Evolutionary conservation across 2,113 vertebrate species (phyloP).

Genomic region (Tychaedon coryphoeus): DNA sequence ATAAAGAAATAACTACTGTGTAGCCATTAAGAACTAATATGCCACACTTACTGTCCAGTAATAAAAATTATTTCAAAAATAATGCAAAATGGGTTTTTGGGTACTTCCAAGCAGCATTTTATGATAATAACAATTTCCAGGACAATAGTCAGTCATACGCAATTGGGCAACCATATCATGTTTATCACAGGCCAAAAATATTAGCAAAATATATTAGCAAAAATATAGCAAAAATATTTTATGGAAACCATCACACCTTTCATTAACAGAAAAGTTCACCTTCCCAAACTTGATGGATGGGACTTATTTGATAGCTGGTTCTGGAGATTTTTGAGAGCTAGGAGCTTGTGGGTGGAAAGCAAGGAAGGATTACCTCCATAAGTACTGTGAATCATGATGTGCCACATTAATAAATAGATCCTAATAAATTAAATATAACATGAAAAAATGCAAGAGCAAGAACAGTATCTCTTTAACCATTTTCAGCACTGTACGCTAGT

Average conservation of each 20-base stretch:
- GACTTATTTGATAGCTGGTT: not conserved
- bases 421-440: not conserved
- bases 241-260: not conserved
- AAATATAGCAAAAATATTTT: not conserved
- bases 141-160: not conserved
- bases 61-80: not conserved
- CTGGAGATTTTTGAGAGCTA: not conserved
- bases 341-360: not conserved
- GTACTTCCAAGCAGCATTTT: not conserved
- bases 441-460: not conserved
- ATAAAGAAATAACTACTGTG: not conserved
- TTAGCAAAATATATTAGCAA: no score
- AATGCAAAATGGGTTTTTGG: fast-evolving
- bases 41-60: not conserved
- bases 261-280: not conserved
- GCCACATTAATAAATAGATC: not conserved
- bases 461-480: not conserved
- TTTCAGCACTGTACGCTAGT: not conserved
- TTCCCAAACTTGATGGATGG: not conserved
- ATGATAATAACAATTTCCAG: not conserved
- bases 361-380: not conserved
- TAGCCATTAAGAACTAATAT: not conserved
- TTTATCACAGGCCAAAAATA: not conserved
- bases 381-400: not conserved
- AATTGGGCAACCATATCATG: not conserved